phyloP scores from a whole-genome alignment of 2,888 invertebrate genomes.

The Ligdia adustata region DNA sequence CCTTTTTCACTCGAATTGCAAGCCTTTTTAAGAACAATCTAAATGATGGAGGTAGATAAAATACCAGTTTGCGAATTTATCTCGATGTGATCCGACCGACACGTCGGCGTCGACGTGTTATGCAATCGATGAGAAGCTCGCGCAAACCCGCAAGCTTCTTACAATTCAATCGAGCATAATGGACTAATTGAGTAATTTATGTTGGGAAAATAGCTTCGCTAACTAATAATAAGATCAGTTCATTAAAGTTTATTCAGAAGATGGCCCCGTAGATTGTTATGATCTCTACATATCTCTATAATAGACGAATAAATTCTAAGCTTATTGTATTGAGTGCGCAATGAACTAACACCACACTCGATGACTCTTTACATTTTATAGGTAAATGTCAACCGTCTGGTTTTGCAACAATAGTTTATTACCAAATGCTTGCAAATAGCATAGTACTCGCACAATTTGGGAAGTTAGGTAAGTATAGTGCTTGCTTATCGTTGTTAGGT shows the following conservation, averaged over 20 bases:
- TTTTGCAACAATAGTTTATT: conserved; percentile 72
- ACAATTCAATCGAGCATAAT: conserved; percentile 48
- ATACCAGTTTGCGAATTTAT: conserved; percentile 36
- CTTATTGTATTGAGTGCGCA: conserved; percentile 30
- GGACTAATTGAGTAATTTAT: conserved; percentile 45
- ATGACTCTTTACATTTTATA: conserved; percentile 52
- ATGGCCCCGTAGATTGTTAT: conserved; percentile 25
- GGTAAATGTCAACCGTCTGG: conserved; percentile 74
- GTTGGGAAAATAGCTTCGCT: conserved; percentile 37
- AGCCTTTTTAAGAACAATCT: conserved; percentile 34
- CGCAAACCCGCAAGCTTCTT: conserved; percentile 54
- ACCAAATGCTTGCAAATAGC: conserved; percentile 63
- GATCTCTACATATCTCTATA: too few species aligned
- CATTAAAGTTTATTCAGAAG: conserved; percentile 28
- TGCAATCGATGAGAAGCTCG: conserved; percentile 50
- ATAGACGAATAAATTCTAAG: conserved; percentile 34
- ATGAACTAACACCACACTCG: conserved; percentile 47
- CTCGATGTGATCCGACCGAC: too few species aligned
- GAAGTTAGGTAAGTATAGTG: conserved; percentile 54
- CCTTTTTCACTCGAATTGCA: conserved; percentile 23
- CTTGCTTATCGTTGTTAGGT: too few species aligned
- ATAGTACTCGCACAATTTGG: conserved; percentile 44
- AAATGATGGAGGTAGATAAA: conserved; percentile 32
- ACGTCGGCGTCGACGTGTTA: conserved; percentile 32
- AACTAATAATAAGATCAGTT: conserved; percentile 20